phyloP scores from a whole-genome alignment of 2,113 vertebrate genomes.

The Anas platyrhynchos region DNA sequence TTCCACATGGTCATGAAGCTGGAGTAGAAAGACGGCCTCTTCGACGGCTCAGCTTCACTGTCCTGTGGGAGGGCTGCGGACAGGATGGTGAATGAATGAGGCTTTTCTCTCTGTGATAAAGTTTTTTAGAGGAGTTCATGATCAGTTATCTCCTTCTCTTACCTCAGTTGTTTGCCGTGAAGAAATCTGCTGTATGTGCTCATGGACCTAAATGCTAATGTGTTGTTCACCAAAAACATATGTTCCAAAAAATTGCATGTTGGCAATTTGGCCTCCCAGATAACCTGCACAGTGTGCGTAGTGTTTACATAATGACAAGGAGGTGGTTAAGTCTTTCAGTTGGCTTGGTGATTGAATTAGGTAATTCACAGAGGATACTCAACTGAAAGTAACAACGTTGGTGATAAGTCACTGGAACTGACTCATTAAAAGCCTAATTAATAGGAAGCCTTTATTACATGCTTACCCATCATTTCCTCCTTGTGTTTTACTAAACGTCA shows the following conservation, averaged over 20 bases:
- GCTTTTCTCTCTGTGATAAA: neutral
- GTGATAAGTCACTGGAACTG: neutral
- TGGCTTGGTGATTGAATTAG: neutral
- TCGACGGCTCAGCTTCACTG: neutral
- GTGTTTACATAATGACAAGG: neutral
- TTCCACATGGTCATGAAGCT: neutral
- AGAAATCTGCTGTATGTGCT: neutral
- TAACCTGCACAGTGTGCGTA: neutral
- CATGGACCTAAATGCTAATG: neutral
- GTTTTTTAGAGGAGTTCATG: neutral
- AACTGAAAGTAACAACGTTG: neutral
- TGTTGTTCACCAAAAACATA: neutral
- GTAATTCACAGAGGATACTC: neutral
- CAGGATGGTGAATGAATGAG: neutral
- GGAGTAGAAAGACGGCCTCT: neutral
- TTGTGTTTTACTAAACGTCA: neutral
- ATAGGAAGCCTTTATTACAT: neutral
- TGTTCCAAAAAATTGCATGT: neutral
- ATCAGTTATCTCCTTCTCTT: neutral
- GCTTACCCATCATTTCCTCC: neutral
- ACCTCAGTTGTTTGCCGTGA: neutral
- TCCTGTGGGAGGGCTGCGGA: neutral
- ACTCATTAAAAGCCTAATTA: neutral
- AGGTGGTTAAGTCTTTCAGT: neutral
- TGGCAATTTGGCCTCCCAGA: neutral